A percentile compares a stretch with the other conserved stretches of the same genome.
Evolutionary conservation across 2,888 invertebrate species (phyloP).

Genomic region (Pyrrhosoma nymphula): DNA sequence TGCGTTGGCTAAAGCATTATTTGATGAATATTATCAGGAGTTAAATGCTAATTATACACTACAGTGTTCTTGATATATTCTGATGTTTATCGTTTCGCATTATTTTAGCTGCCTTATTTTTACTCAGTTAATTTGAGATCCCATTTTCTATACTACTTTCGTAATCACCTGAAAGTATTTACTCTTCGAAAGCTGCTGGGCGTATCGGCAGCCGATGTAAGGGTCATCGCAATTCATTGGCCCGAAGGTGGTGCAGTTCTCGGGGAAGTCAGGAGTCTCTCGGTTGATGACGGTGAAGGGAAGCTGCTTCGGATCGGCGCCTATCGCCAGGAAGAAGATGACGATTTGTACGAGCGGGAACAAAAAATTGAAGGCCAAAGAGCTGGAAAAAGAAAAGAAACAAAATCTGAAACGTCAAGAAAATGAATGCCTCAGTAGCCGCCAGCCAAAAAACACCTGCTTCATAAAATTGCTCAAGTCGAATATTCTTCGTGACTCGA

Average conservation of each 20-base stretch:
- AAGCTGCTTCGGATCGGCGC: slow-evolving; percentile 86
- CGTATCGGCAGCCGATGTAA: slow-evolving; percentile 69
- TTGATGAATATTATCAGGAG: too few species aligned
- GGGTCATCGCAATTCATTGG: slow-evolving; percentile 62
- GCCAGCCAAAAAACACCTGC: background rate
- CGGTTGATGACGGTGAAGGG: slow-evolving; percentile 89
- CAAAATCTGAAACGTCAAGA: slow-evolving; percentile 1
- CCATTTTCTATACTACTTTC: too few species aligned
- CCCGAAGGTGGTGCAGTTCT: background rate
- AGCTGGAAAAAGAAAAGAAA: slow-evolving; percentile 80
- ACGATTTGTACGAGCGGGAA: slow-evolving; percentile 90
- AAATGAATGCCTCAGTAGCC: background rate
- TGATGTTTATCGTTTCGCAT: too few species aligned
- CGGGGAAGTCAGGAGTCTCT: slow-evolving; percentile 78
- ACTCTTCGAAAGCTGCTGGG: slow-evolving; percentile 48
- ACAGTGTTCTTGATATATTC: too few species aligned
- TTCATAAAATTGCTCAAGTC: background rate
- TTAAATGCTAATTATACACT: too few species aligned
- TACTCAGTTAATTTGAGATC: too few species aligned
- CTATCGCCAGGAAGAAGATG: slow-evolving; percentile 90
- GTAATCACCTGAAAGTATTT: slow-evolving; percentile 62
- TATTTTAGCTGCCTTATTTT: too few species aligned
- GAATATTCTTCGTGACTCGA: too few species aligned
- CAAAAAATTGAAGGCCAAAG: slow-evolving; percentile 88
- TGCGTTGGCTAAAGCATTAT: too few species aligned